These are phyloP conservation scores for Megastigmus dorsalis DNA, from an alignment of 2,888 invertebrate species.

Conservation along the genomic window DNA sequence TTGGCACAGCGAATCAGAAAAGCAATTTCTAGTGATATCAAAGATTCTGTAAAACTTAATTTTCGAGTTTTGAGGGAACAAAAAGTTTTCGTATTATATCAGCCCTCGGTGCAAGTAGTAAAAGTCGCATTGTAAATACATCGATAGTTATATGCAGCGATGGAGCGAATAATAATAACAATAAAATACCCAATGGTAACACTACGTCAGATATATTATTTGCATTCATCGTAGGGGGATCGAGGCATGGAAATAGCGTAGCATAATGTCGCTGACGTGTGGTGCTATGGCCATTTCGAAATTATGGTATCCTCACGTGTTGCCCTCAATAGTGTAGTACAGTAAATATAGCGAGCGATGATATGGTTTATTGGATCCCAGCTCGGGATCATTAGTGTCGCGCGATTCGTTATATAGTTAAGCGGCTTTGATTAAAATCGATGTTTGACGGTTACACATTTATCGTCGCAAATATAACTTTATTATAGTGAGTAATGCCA, in stretches of 20 bases:
- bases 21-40: too few species aligned
- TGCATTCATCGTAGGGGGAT: too few species aligned
- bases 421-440: constrained; percentile 6
- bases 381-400: constrained; percentile 20
- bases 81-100: too few species aligned
- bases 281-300: not conserved
- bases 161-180: too few species aligned
- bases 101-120: too few species aligned
- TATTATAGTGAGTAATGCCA: not conserved
- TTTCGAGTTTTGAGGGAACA: too few species aligned
- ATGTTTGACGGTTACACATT: not conserved
- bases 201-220: too few species aligned
- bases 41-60: too few species aligned
- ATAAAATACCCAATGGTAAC: too few species aligned
- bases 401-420: not conserved
- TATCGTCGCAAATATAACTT: not conserved
- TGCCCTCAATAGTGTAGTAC: not conserved
- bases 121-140: too few species aligned
- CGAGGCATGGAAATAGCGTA: not conserved
- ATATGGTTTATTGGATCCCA: constrained; percentile 24
- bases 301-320: not conserved
- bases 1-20: too few species aligned
- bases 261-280: not conserved
- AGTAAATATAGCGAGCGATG: constrained; percentile 45
- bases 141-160: too few species aligned